Conservation (phyloP, 2,113 vertebrate species). For the Lagopus leucura region DNA sequence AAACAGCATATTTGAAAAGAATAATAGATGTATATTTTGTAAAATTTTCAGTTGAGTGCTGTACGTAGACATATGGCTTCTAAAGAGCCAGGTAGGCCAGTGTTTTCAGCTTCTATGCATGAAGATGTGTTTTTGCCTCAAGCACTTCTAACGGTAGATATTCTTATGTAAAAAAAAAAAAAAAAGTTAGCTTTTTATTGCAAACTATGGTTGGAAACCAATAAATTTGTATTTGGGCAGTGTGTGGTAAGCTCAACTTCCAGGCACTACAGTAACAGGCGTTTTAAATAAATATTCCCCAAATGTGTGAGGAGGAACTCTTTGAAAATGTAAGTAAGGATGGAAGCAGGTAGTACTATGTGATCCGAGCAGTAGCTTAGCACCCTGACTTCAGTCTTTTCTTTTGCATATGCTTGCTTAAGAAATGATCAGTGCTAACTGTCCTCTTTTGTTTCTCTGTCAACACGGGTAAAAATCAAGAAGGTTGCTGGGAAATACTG, state of each 20-base stretch:
- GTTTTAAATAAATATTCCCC: too few species aligned
- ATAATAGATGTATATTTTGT: neutral
- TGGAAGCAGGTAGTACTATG: neutral
- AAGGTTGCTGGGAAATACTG: neutral
- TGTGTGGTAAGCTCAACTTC: neutral
- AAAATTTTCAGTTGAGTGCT: neutral
- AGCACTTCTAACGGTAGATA: neutral
- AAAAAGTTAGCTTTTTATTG: neutral
- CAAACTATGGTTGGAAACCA: accelerated
- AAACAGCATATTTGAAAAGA: neutral
- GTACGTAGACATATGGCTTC: neutral
- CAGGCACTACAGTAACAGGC: too few species aligned
- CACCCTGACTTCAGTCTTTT: accelerated
- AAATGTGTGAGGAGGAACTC: neutral
- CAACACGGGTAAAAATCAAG: neutral
- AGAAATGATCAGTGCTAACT: accelerated
- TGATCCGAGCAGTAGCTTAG: too few species aligned
- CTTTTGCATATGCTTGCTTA: accelerated
- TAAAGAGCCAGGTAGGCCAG: neutral
- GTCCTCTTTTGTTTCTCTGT: too few species aligned
- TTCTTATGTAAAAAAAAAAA: neutral
- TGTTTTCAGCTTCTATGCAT: neutral
- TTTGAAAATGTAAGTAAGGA: accelerated
- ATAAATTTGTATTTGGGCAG: neutral
- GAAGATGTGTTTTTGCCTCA: neutral